These are phyloP conservation scores for Panopea generosa DNA, from an alignment of 2,888 invertebrate genomes.

Conservation along the genomic window DNA sequence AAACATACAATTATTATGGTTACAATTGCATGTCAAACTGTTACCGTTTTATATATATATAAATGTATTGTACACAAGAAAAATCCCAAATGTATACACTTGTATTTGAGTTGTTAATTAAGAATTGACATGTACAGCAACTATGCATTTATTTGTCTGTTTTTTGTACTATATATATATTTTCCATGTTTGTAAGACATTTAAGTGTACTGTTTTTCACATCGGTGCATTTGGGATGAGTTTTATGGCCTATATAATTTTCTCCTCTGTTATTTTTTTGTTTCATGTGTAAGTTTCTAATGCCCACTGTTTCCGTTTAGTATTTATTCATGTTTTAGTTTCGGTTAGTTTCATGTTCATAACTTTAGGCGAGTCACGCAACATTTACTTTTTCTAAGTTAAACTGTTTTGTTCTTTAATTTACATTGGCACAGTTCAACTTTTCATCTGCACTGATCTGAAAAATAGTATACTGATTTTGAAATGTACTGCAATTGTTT, in stretches of 20 bases:
- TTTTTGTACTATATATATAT: too few species aligned
- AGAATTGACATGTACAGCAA: background rate
- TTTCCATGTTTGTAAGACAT: too few species aligned
- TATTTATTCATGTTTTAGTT: background rate
- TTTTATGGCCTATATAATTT: constrained; percentile 33
- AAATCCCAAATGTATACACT: constrained; percentile 15
- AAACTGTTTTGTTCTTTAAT: background rate
- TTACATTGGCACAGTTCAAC: constrained; percentile 4
- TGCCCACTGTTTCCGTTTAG: constrained; percentile 3
- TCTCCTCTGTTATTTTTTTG: constrained; percentile 48
- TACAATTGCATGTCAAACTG: too few species aligned
- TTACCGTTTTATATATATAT: too few species aligned
- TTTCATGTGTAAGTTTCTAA: constrained; percentile 7
- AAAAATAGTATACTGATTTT: constrained; percentile 20
- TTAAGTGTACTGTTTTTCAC: constrained; percentile 45
- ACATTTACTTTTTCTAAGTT: too few species aligned
- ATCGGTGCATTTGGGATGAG: constrained; percentile 48
- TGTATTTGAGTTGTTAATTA: constrained; percentile 7
- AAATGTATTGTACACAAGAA: constrained; percentile 2
- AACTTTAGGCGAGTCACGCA: background rate
- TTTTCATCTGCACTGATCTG: constrained; percentile 41
- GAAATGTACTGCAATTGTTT: too few species aligned
- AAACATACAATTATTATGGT: too few species aligned
- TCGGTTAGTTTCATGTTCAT: background rate
- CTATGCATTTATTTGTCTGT: too few species aligned